A percentile compares a stretch with the other conserved stretches of the same genome.
Evolutionary conservation across 2,888 invertebrate genomes (phyloP).

Genomic region (Drosophila meridiana): DNA sequence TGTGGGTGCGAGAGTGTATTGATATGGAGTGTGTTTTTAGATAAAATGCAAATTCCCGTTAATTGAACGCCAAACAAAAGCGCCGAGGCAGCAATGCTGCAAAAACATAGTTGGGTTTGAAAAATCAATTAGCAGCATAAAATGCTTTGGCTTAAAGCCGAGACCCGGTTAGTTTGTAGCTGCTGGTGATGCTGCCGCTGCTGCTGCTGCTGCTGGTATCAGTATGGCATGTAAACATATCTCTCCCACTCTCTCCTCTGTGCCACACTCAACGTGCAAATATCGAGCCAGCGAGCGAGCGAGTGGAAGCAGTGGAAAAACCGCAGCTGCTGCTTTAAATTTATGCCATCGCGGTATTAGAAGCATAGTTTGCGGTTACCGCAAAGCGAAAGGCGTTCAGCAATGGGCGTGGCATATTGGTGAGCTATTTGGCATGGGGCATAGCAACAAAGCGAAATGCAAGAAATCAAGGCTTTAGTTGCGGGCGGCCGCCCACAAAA

Average conservation of each 20-base stretch:
- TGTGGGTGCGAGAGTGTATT: neutral
- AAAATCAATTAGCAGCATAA: conserved; percentile 78
- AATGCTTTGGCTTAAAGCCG: conserved; percentile 66
- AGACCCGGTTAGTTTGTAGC: conserved; percentile 31
- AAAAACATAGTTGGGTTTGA: conserved; percentile 54
- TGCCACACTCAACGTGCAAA: conserved; percentile 25
- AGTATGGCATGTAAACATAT: conserved; percentile 47
- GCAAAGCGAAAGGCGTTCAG: conserved; percentile 45
- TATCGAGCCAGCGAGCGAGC: conserved; percentile 39
- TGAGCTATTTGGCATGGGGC: conserved; percentile 61
- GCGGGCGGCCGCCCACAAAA: conserved; percentile 45
- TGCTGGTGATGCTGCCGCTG: conserved; percentile 10
- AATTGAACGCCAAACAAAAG: conserved; percentile 77
- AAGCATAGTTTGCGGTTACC: conserved; percentile 72
- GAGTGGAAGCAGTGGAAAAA: conserved; percentile 59
- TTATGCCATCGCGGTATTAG: conserved; percentile 77
- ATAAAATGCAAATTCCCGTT: conserved; percentile 75
- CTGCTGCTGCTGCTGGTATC: conserved; percentile 31
- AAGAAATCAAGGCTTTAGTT: conserved; percentile 77
- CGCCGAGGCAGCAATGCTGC: conserved; percentile 29
- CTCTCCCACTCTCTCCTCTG: neutral
- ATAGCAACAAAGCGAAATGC: conserved; percentile 57
- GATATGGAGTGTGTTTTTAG: conserved; percentile 47
- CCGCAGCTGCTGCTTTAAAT: conserved; percentile 79
- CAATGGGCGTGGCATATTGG: conserved; percentile 60